These are phyloP conservation scores for Sylvietta virens DNA, from an alignment of 2,113 vertebrate species.

Conservation along the genomic window DNA sequence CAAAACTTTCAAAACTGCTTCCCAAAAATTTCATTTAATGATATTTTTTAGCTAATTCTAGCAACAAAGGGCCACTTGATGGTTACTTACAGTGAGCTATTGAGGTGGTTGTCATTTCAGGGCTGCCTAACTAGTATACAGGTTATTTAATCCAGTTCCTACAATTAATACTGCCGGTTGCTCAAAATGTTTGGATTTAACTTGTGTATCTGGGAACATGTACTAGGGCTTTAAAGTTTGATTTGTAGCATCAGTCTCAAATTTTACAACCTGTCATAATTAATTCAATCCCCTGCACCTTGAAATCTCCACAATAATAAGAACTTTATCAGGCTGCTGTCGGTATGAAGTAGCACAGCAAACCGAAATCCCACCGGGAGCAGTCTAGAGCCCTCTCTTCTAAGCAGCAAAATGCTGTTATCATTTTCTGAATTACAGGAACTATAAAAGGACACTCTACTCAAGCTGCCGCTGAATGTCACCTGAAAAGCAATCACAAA, in stretches of 20 bases:
- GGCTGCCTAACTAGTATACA: background rate
- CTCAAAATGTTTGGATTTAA: slow-evolving; percentile 51
- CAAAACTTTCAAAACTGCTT: background rate
- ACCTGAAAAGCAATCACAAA: slow-evolving; percentile 93
- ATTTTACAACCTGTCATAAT: slow-evolving; percentile 76
- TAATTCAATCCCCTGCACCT: slow-evolving; percentile 77
- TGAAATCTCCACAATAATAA: slow-evolving; percentile 82
- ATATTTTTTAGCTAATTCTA: background rate
- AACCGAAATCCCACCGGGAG: slow-evolving; percentile 79
- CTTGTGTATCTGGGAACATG: slow-evolving; percentile 48
- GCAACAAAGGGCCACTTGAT: background rate
- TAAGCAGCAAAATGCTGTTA: slow-evolving; percentile 84
- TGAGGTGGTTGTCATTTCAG: background rate
- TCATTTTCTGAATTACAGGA: slow-evolving; percentile 88
- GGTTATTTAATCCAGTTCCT: slow-evolving; percentile 20
- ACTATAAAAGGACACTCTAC: slow-evolving; percentile 88
- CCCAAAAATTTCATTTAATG: background rate
- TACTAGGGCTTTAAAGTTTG: slow-evolving; percentile 70
- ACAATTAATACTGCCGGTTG: slow-evolving; percentile 9
- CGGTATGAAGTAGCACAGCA: slow-evolving; percentile 77
- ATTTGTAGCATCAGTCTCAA: slow-evolving; percentile 64
- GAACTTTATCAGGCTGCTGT: slow-evolving; percentile 79
- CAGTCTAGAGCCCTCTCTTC: slow-evolving; percentile 80
- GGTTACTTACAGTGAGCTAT: background rate
- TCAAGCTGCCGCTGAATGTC: slow-evolving; percentile 90